Conservation (phyloP, 2,113 vertebrate genomes). For the Ophthalmolycus amberensis region DNA sequence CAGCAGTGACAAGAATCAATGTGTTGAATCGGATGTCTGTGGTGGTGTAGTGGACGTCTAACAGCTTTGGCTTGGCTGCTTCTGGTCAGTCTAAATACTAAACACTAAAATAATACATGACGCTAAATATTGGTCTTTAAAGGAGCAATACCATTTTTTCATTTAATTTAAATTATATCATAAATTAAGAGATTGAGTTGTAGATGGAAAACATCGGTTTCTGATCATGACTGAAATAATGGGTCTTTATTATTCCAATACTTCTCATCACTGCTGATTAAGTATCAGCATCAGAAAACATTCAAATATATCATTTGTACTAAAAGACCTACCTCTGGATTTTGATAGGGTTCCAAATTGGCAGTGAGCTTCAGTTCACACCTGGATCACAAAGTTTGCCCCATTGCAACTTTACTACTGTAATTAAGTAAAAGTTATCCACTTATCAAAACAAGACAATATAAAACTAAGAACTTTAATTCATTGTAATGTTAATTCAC, state of each 20-base stretch:
- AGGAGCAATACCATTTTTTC: not conserved
- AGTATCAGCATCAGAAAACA: not conserved
- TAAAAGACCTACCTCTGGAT: not conserved
- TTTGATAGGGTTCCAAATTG: not conserved
- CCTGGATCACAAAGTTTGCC: not conserved
- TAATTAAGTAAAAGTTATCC: not conserved
- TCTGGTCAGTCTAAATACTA: not conserved
- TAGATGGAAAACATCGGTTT: not conserved
- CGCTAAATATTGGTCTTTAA: not conserved
- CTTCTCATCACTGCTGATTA: not conserved
- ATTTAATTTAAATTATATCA: too few species aligned
- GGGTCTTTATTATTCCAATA: not conserved
- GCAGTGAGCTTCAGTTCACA: not conserved
- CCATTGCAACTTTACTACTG: not conserved
- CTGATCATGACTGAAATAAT: not conserved
- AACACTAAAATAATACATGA: not conserved
- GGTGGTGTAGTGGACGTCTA: slow-evolving; percentile 1
- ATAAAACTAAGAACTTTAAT: not conserved
- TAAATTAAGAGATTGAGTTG: not conserved
- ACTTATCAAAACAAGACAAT: not conserved
- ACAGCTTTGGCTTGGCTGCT: slow-evolving; percentile 12
- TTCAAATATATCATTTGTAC: not conserved
- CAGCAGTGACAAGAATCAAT: slow-evolving; percentile 47
- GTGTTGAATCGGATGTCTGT: slow-evolving; percentile 7
- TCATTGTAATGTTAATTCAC: not conserved